phyloP scores from a whole-genome alignment of 2,797 vertebrate genomes.

The Poeciliopsis paucimaculata region DNA sequence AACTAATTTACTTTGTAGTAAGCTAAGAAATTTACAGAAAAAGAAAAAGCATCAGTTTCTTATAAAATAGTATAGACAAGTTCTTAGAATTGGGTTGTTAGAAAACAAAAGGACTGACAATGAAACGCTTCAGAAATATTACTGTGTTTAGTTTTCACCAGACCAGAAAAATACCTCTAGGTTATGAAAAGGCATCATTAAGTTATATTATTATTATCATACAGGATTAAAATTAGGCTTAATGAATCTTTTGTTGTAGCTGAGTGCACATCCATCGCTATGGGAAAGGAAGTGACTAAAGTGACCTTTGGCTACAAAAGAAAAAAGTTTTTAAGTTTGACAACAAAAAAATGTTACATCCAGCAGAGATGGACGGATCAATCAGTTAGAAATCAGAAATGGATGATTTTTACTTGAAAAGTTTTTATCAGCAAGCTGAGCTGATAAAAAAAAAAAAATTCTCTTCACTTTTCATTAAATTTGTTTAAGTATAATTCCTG shows the following conservation, averaged over 20 bases:
- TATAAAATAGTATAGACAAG: neutral
- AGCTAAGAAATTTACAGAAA: slow-evolving; percentile 13
- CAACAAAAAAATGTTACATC: neutral
- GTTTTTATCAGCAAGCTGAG: neutral
- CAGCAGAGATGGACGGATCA: neutral
- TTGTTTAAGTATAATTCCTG: neutral
- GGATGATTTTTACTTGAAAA: neutral
- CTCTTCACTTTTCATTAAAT: neutral
- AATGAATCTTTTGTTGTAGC: neutral
- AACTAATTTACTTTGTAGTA: neutral
- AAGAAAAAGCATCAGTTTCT: slow-evolving; percentile 8
- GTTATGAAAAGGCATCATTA: neutral
- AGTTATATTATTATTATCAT: neutral
- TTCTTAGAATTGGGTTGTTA: neutral
- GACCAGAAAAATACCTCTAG: neutral
- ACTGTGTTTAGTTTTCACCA: neutral
- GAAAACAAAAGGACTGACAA: neutral
- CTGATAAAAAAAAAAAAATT: neutral
- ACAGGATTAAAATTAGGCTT: neutral
- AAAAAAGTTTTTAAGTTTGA: neutral
- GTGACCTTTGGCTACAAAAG: neutral
- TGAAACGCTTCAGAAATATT: neutral
- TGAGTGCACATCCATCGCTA: neutral
- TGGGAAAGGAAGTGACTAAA: neutral
- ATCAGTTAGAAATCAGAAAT: neutral